Evolutionary conservation across 2,888 invertebrate species (phyloP), one percentile per base, ranked within the genome.

Genomic region (Caenorhabditis sp.): DNA sequence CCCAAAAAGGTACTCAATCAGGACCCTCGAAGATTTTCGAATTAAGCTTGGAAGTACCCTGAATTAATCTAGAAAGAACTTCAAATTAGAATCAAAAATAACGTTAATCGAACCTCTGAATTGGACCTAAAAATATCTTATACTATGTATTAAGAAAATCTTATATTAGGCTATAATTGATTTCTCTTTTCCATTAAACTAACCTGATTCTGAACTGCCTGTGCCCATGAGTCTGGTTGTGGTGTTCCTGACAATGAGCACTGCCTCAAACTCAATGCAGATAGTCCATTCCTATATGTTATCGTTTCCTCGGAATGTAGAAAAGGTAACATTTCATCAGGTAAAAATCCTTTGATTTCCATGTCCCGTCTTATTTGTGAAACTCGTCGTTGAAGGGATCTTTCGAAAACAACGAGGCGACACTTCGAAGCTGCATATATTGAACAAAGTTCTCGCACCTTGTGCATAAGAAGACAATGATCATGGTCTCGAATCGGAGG

Each of bases 351-450:
- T 50, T 84, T 83, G 54, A 85, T 81, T 38, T 80, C 80, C 77
- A 85, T 77, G 50, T 85, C 85, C 50, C 76, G 65, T 59, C 85
- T 71, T 25, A 85, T 80, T 60, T 82, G 72, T 10, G 85, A 83
- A 23, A 85, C 70, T 23, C 81, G 75, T 27, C 67, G 64, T 60
- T 85, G 85, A 12, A 85, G 67, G 17, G 67, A 63, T 52, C 73
- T 65, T 69, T 85, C 85, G 62, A 84, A 84, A n/a, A 80, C 80
- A n/a, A 83, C 76, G 23, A 85, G 50, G n/a, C 80, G 64, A 1
- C 81, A 68, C 53, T 72, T 61, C 23, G 77, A 75, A 3, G 70
- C 59, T 23, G 75, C 68, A 61, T 67, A 77, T 31, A 78, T 70
- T 57, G 77, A 78, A 53, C 77, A 76, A 7, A 81, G 67, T 61